A percentile compares a stretch with the other conserved stretches of the same genome.
phyloP scores from a whole-genome alignment of 2,888 invertebrate species.

The Dynastes maya region DNA sequence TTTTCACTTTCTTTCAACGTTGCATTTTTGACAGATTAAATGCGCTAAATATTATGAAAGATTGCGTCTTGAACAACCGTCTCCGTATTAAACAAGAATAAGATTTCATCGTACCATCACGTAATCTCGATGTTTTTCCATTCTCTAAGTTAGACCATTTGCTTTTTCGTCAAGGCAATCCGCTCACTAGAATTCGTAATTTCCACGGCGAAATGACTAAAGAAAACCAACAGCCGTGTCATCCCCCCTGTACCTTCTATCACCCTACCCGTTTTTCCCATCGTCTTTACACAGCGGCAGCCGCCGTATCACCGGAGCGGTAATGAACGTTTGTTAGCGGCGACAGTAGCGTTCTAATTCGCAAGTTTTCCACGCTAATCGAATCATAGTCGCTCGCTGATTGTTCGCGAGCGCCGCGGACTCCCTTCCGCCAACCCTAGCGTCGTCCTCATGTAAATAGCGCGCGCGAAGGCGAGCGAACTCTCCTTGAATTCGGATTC shows the following conservation, averaged over 20 bases:
- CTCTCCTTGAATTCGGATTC: constrained; percentile 58
- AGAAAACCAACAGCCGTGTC: background rate
- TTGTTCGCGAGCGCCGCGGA: constrained; percentile 54
- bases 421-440: constrained; percentile 21
- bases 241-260: background rate
- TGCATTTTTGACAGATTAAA: no score
- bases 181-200: constrained; percentile 9
- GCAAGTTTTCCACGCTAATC: constrained; percentile 56
- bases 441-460: constrained; percentile 56
- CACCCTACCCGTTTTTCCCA: background rate
- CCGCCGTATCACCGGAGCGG: constrained; percentile 18
- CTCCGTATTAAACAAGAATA: no score
- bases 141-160: constrained; percentile 5
- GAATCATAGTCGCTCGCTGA: constrained; percentile 57
- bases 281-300: background rate
- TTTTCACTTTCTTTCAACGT: no score
- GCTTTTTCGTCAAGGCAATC: constrained; percentile 10
- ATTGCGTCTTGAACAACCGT: no score
- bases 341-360: constrained; percentile 53
- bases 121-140: constrained; percentile 1
- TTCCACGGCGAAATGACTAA: constrained; percentile 13
- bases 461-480: constrained; percentile 53
- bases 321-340: constrained; percentile 38
- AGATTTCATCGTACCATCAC: background rate
- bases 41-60: no score